Base-by-base conservation (phyloP, 2,888 invertebrate genomes). In the Drosophila atripex region DNA sequence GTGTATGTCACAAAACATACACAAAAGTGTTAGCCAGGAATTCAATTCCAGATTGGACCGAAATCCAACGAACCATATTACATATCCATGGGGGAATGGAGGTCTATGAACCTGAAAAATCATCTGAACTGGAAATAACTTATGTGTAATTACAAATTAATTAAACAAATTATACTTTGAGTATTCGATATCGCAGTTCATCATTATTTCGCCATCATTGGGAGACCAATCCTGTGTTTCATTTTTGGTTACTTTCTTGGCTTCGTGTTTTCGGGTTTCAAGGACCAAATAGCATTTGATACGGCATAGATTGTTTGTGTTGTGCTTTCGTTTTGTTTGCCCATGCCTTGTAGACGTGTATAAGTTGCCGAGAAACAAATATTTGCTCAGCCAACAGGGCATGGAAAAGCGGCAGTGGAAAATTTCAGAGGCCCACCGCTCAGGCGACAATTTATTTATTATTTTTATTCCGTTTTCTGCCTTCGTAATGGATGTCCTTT, bases 321-420 rank as follows among this genome's bases (percentile, higher is more conserved):
- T 38, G 64, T 68, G 52, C 43, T 41, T 38, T 52, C 43, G 43
- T 30, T 38, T 38, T 54, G 64, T 38, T 66, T 68, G 45, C 45
- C 55, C 56, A 46, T 55, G 45, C 54, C 68, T 30, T 16, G 55
- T 30, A 46, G 64, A 66, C 70, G 57, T 72, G 71, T 50, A 72
- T 72, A 72, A 41, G 54, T 64, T 70, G 53, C 71, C 41, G 66
- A 57, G 51, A 52, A 41, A 38, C 71, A 71, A 71, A 71, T 73
- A 71, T 71, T 71, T 71, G 68, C 49, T 47, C 14, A 43, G 49
- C 57, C 35, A 45, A 66, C 41, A 43, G 60, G 9, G 21, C 32
- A 23, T 2, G 23, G 8, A 11, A 23, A 23, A 3, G 59, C 25
- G 60, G 23, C 60, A 47, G 59, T 43, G 66, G 66, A 66, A 66